Evolutionary conservation across 2,888 invertebrate species (phyloP).

Genomic region (Brenthis daphne): DNA sequence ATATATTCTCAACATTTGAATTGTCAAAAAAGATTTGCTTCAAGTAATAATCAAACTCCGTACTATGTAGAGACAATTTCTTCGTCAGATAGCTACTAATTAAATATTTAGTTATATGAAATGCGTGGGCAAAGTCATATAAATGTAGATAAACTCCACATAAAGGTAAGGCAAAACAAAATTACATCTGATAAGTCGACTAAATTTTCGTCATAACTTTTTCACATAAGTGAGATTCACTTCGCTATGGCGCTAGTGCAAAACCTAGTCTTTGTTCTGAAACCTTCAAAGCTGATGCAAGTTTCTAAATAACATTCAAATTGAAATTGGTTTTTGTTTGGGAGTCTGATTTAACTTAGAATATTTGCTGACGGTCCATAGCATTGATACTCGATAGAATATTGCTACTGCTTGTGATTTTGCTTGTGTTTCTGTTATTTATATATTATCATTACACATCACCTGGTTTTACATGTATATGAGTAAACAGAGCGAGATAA

Average conservation of each 20-base stretch:
- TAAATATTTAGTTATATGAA: too few species aligned
- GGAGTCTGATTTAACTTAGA: slow-evolving; percentile 12
- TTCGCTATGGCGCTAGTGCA: slow-evolving; percentile 14
- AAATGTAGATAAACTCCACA: not conserved
- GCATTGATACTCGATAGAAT: too few species aligned
- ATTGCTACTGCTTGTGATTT: too few species aligned
- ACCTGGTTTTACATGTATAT: too few species aligned
- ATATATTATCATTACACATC: too few species aligned
- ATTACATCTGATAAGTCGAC: slow-evolving; percentile 55
- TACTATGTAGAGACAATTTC: too few species aligned
- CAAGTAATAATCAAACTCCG: too few species aligned
- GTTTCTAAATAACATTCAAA: slow-evolving; percentile 36
- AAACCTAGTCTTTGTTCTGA: slow-evolving; percentile 31
- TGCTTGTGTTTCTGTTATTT: too few species aligned
- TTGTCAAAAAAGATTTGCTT: too few species aligned
- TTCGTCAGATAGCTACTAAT: too few species aligned
- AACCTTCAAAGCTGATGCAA: slow-evolving; percentile 29
- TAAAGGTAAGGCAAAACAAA: slow-evolving; percentile 40
- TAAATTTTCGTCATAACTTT: slow-evolving; percentile 45
- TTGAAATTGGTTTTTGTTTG: slow-evolving; percentile 24
- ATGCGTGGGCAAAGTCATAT: not conserved
- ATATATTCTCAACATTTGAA: too few species aligned
- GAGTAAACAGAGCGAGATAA: too few species aligned
- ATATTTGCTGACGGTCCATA: not conserved
- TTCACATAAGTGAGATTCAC: slow-evolving; percentile 27